Evolutionary conservation across 1,140 invertebrate species (phyloP), one percentile per base, ranked within the genome.

Genomic region (Drosophila rufa): DNA sequence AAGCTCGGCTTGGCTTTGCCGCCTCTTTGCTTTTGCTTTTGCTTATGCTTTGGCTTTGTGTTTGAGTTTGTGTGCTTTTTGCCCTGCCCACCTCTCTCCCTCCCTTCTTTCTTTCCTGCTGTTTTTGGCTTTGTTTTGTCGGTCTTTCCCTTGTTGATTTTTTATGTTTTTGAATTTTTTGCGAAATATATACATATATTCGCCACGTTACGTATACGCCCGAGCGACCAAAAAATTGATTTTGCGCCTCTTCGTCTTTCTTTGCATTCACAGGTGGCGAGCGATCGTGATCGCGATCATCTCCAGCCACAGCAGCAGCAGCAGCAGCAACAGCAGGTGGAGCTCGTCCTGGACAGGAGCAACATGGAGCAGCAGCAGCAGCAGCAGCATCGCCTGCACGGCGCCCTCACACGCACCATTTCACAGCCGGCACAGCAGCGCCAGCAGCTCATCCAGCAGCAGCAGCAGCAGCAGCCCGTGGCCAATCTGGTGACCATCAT

Each of bases 401-500:
- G 87, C 22, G 59, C 80, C 12, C 79, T 91, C 50, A 91, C 87
- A 46, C 87, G 87, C 43, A 91, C 87, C 27, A 84, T 91, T 56
- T 92, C 91, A 80, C 92, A 92, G 79, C 92, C 89, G 36, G 80
- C 91, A 11, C 78, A 80, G 42, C 59, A 59, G 50, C 78, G 66
- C 30, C 80, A 74, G 14, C 77, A 79, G 36, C 53, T 56, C 19
- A 38, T 56, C 17, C 50, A 53, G 8, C 78, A 75, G 0, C 80
- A 75, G 9, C 80, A 80, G 4, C 82, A 83, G 19, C 80, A 56
- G 12, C 89, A 75, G 53, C 73, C 69, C 22, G 70, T 77, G 22
- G 30, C 74, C n/a, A 71, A 60, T 55, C 40, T 91, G 57, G 83
- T 91, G 27, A 86, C 82, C 56, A 93, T 93, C 3, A 94, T 94